Conservation (phyloP, 2,113 vertebrate species). For the Scophthalmus maximus region DNA sequence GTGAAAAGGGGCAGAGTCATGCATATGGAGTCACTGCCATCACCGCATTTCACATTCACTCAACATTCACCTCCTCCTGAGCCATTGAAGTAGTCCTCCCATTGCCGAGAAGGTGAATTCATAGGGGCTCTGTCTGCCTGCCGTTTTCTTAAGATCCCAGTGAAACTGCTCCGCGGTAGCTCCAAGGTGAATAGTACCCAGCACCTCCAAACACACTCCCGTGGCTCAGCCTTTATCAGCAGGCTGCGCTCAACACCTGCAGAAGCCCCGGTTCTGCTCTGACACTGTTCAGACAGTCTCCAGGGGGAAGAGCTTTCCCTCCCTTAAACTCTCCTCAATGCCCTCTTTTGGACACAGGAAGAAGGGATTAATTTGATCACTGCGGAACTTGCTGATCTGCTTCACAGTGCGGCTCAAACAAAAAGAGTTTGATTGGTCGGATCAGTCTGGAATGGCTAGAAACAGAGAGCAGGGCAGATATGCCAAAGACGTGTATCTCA, state of each 20-base stretch:
- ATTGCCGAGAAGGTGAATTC: conserved; percentile 54
- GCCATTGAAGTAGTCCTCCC: conserved; percentile 68
- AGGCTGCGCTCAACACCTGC: conserved; percentile 15
- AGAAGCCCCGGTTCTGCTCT: conserved; percentile 20
- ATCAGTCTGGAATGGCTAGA: conserved; percentile 15
- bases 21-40: conserved; percentile 63
- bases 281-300: conserved; percentile 18
- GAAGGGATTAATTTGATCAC: conserved; percentile 20
- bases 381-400: background rate
- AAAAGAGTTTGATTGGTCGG: conserved; percentile 12
- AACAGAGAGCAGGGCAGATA: background rate
- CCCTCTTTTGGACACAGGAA: background rate
- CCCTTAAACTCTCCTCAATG: conserved; percentile 11
- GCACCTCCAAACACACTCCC: conserved; percentile 44
- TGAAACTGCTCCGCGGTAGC: conserved; percentile 50
- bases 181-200: conserved; percentile 45
- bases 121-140: conserved; percentile 57
- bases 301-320: conserved; percentile 14
- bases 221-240: conserved; percentile 55
- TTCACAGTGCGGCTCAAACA: conserved; percentile 11
- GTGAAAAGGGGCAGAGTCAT: conserved; percentile 60
- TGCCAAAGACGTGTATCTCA: background rate
- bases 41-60: conserved; percentile 70
- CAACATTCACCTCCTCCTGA: conserved; percentile 57
- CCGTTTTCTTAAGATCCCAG: conserved; percentile 62